A percentile compares a stretch with the other conserved stretches of the same genome.
phyloP scores from a whole-genome alignment of 2,113 vertebrate species.

The Probosciger aterrimus region DNA sequence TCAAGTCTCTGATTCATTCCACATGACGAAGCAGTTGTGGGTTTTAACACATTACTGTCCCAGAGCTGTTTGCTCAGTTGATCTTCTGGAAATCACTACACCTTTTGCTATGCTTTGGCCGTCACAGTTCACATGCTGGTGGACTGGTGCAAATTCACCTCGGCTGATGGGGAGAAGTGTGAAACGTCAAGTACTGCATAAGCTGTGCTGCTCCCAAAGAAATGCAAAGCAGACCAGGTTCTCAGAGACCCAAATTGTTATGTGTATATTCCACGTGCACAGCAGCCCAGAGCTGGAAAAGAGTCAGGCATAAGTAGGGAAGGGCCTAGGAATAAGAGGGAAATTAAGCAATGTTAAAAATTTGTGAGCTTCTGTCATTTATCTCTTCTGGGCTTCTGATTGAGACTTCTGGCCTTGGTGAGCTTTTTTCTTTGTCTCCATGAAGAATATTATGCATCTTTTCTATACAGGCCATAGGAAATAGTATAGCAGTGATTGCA shows the following conservation, averaged over 20 bases:
- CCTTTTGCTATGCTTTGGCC: background rate
- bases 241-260: background rate
- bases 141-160: background rate
- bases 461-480: slow-evolving; percentile 49
- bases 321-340: background rate
- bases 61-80: background rate
- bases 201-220: background rate
- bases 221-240: background rate
- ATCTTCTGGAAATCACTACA: background rate
- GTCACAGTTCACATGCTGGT: background rate
- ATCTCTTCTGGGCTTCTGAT: slow-evolving; percentile 50
- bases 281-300: background rate
- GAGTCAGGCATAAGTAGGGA: background rate
- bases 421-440: slow-evolving; percentile 43
- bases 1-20: fast-evolving
- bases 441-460: slow-evolving; percentile 57
- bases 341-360: slow-evolving; percentile 12
- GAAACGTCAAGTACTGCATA: background rate
- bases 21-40: background rate
- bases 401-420: slow-evolving; percentile 36
- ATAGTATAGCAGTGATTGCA: slow-evolving; percentile 53
- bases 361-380: background rate
- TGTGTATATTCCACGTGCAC: background rate
- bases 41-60: background rate
- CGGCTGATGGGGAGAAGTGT: background rate